phyloP scores from a whole-genome alignment of 2,113 vertebrate species.

The Colossoma macropomum region DNA sequence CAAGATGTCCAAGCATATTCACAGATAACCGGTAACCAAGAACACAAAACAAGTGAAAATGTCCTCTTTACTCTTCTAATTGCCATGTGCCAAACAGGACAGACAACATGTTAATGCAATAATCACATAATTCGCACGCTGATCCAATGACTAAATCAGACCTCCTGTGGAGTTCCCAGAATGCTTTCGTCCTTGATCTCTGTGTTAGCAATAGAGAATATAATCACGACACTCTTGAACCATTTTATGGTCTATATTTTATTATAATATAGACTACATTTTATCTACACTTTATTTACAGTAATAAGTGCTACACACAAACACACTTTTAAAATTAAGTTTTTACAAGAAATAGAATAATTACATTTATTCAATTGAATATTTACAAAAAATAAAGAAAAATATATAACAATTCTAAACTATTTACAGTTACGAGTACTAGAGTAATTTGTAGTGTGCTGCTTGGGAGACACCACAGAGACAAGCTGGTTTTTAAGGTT shows the following conservation, averaged over 20 bases:
- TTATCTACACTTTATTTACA: conserved; percentile 49
- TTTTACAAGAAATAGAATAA: conserved; percentile 20
- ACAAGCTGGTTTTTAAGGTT: conserved; percentile 8
- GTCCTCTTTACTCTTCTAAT: neutral
- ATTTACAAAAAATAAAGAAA: conserved; percentile 61
- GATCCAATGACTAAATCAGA: conserved; percentile 73
- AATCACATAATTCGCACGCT: conserved; percentile 70
- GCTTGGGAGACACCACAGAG: conserved; percentile 32
- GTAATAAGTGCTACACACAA: conserved; percentile 32
- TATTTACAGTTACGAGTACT: conserved; percentile 74
- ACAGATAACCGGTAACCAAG: no score
- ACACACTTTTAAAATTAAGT: conserved; percentile 6
- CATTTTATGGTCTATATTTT: neutral
- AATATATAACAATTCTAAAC: conserved; percentile 68
- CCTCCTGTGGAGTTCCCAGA: conserved; percentile 58
- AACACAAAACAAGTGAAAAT: neutral
- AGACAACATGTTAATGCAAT: conserved; percentile 71
- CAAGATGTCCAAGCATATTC: no score
- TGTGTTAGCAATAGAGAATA: conserved; percentile 2
- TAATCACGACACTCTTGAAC: conserved; percentile 30
- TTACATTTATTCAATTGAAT: conserved; percentile 13
- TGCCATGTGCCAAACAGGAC: conserved; percentile 66
- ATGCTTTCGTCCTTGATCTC: conserved; percentile 48
- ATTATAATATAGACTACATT: conserved; percentile 3
- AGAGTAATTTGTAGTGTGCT: conserved; percentile 58